These are phyloP conservation scores for Papio anubis DNA, from an alignment of 2,113 vertebrate species.

Conservation along the genomic window DNA sequence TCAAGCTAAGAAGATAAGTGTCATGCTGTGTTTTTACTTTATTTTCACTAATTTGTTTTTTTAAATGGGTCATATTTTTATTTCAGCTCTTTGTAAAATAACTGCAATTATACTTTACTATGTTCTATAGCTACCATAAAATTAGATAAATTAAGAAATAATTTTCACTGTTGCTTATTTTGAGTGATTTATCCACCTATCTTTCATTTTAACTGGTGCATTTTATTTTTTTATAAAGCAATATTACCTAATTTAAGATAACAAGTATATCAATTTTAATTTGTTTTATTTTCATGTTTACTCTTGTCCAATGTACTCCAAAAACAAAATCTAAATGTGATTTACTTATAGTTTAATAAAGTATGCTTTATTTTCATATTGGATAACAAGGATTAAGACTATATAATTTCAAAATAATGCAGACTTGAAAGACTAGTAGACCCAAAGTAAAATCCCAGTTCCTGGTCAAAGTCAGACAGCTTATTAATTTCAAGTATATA, in stretches of 20 bases:
- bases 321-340: neutral
- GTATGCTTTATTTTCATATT: neutral
- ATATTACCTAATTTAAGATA: neutral
- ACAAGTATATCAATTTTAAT: constrained; percentile 29
- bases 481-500: neutral
- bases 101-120: constrained; percentile 76
- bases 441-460: neutral
- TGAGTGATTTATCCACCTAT: constrained; percentile 70
- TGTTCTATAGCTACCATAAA: constrained; percentile 73
- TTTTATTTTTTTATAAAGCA: neutral
- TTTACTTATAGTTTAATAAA: neutral
- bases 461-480: neutral
- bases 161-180: constrained; percentile 79
- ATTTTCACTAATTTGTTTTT: constrained; percentile 71
- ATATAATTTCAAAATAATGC: neutral
- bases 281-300: neutral
- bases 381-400: neutral
- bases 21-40: constrained; percentile 62
- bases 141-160: constrained; percentile 79
- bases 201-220: constrained; percentile 58
- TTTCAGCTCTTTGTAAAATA: constrained; percentile 80
- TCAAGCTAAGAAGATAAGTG: neutral
- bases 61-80: constrained; percentile 74
- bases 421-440: neutral
- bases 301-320: neutral